Base-by-base conservation (phyloP, 2,113 vertebrate species). In the Carlito syrichta region DNA sequence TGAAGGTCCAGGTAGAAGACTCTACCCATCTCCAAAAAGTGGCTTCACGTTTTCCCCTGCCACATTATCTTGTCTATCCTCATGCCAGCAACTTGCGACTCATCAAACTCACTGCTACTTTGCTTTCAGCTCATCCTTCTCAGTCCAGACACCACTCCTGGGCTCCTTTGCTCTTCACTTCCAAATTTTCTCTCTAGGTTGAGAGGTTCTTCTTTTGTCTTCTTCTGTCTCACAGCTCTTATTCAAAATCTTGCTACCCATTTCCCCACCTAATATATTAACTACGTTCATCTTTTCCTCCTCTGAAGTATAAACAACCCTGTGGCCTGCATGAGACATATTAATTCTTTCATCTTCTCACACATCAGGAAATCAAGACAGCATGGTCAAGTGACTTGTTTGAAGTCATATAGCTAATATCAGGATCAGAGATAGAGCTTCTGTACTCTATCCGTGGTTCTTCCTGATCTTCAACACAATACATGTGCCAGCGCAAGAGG, bases 51-150 rank as follows among this genome's bases (percentile, higher is more conserved):
- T 30, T 78, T 48, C 52, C 62, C 2, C 20, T 12, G 5, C 23
- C 3, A 1, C 9, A 4, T 11, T 4, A 0, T 43, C 60, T 38
- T 0, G 0, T 27, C 68, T 5, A 6, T 11, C 50, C 86, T 60
- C 9, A 0, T 0, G 6, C 68, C 43, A 8, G 30, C 32, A 8
- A 35, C 38, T 69, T 12, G 8, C n/a, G 13, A 1, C 27, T 30
- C 60, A 5, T 5, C 83, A 30, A 8, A 14, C 8, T 17, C 52
- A 14, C 8, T 0, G 8, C 7, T 20, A n/a, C 19, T 78, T n/a
- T 82, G 5, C 54, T 27, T 38, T 35, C 66, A 43, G 38, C 3
- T 7, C 19, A 7, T 6, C 27, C 35, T 71, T 58, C 78, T 74
- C 13, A 2, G 45, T 12, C 13, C 58, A 16, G 25, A 5, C 8